Conservation (phyloP, 2,113 vertebrate species). For the Cyprinus carpio region DNA sequence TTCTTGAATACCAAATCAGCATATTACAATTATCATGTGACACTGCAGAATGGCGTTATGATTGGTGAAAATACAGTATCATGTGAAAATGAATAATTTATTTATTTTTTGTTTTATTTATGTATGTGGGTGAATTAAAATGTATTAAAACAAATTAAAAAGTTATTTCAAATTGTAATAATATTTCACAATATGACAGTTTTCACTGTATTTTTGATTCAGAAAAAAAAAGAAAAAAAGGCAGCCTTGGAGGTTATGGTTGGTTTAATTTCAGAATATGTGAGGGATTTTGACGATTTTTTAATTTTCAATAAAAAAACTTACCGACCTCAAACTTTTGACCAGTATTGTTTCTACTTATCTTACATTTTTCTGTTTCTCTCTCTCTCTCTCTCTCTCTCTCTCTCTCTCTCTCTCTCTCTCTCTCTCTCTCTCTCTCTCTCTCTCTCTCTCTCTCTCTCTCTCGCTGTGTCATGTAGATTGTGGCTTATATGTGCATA, state of each 20-base stretch:
- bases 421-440: background rate
- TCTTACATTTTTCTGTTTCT: background rate
- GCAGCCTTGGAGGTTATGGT: too few species aligned
- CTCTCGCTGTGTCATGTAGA: constrained; percentile 11
- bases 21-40: background rate
- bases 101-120: too few species aligned
- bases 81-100: too few species aligned
- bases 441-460: background rate
- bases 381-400: background rate
- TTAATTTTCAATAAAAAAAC: too few species aligned
- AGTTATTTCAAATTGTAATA: background rate
- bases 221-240: too few species aligned
- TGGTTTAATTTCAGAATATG: too few species aligned
- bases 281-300: too few species aligned
- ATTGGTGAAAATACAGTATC: background rate
- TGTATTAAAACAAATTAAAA: too few species aligned
- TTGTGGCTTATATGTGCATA: background rate
- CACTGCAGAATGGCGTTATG: background rate
- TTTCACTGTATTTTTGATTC: background rate
- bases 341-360: background rate
- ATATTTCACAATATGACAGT: background rate
- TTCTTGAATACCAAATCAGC: background rate
- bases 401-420: background rate
- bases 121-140: too few species aligned
- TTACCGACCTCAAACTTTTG: background rate